Percentiles rank a stretch among this genome's conserved stretches.
phyloP scores from a whole-genome alignment of 2,888 invertebrate species.

The Tetropium fuscum region DNA sequence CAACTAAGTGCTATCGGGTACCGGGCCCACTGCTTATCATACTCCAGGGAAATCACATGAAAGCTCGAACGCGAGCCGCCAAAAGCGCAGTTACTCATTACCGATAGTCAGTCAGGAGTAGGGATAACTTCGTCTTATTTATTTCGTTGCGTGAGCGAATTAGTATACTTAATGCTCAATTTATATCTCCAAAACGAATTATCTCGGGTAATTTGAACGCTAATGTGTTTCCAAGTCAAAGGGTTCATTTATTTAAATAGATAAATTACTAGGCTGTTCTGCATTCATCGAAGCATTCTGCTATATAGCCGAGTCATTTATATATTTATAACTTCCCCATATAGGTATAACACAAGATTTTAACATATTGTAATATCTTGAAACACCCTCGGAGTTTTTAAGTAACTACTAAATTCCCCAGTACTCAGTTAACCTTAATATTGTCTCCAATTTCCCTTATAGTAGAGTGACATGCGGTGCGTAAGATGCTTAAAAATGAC shows the following conservation, averaged over 20 bases:
- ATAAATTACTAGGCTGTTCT: not conserved
- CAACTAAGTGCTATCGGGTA: no score
- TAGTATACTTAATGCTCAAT: constrained; percentile 30
- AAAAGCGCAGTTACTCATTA: constrained; percentile 46
- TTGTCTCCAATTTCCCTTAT: no score
- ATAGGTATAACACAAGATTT: no score
- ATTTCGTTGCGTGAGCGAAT: constrained; percentile 37
- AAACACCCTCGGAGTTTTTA: no score
- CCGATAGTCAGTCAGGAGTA: constrained; percentile 28
- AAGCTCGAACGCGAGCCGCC: constrained; percentile 36
- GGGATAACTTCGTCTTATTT: constrained; percentile 36
- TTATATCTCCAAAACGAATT: constrained; percentile 36
- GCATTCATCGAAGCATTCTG: not conserved
- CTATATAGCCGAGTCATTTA: no score
- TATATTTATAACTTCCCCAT: no score
- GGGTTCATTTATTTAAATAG: constrained; percentile 34
- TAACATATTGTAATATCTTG: no score
- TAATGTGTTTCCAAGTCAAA: constrained; percentile 34
- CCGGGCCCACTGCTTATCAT: not conserved
- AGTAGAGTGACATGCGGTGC: no score
- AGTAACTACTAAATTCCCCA: no score
- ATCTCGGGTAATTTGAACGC: constrained; percentile 27
- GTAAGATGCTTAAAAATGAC: no score
- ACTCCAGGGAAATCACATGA: constrained; percentile 47
- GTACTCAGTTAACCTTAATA: no score